Percentiles rank a stretch among this genome's conserved stretches.
Conservation (phyloP, 2,113 vertebrate genomes). For the Odontesthes bonariensis region DNA sequence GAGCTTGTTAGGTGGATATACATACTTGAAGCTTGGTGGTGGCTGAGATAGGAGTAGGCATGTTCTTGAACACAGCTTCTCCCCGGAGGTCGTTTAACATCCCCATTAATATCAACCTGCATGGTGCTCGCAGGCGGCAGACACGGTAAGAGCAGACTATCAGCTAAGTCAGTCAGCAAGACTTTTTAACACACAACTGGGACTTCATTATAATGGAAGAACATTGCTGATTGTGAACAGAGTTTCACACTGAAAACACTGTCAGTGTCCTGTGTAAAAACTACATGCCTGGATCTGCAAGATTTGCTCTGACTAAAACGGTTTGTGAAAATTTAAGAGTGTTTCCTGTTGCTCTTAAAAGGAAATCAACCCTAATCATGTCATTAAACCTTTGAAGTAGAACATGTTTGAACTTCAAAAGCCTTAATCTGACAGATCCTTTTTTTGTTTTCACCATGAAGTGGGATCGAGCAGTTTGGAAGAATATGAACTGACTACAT, state of each 20-base stretch:
- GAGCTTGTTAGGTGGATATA: conserved; percentile 41
- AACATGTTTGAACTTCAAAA: not conserved
- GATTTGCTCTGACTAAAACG: not conserved
- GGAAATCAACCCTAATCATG: no score
- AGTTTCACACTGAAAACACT: conserved; percentile 11
- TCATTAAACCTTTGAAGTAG: no score
- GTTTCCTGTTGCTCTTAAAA: no score
- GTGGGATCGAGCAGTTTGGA: no score
- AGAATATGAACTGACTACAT: no score
- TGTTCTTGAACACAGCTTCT: conserved; percentile 73
- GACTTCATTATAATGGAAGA: conserved; percentile 42
- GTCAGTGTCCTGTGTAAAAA: not conserved
- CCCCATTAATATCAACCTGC: conserved; percentile 87
- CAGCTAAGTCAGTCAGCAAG: conserved; percentile 10
- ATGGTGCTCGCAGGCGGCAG: conserved; percentile 77
- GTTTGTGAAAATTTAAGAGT: not conserved
- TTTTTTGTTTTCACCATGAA: not conserved
- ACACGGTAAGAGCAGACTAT: conserved; percentile 80
- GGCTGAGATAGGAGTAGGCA: conserved; percentile 50
- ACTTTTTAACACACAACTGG: conserved; percentile 18
- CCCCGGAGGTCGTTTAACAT: conserved; percentile 83
- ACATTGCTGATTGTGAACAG: conserved; percentile 14
- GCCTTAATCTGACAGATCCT: not conserved
- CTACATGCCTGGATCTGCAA: not conserved
- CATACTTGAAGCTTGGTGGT: conserved; percentile 6